Evolutionary conservation across 2,797 vertebrate species (phyloP).

Genomic region (Hydrolagus colliei): DNA sequence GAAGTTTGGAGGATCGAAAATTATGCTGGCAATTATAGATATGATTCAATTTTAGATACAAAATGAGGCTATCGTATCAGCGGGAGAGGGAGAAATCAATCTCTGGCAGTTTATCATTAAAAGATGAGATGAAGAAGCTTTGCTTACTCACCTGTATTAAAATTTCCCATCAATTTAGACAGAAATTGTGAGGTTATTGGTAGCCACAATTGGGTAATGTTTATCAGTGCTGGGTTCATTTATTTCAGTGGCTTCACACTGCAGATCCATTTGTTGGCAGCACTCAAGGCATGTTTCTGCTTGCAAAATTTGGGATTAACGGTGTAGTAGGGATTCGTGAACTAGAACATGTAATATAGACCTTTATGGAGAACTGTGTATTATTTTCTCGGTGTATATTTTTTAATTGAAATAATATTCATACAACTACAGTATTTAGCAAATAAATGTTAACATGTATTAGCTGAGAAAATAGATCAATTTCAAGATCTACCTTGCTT

Average conservation of each 20-base stretch:
- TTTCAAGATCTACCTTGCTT: too few relatives aligned
- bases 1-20: not conserved
- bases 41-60: conserved; percentile 23
- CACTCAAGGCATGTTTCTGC: not conserved
- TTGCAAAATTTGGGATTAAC: not conserved
- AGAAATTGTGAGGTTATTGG: not conserved
- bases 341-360: not conserved
- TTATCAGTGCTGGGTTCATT: not conserved
- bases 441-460: too few relatives aligned
- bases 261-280: not conserved
- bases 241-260: not conserved
- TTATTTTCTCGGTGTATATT: too few relatives aligned
- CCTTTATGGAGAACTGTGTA: too few relatives aligned
- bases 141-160: conserved; percentile 15
- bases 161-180: not conserved
- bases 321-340: not conserved
- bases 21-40: not conserved
- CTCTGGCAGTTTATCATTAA: not conserved
- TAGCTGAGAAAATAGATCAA: too few relatives aligned
- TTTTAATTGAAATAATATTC: too few relatives aligned
- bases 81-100: not conserved
- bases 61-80: not conserved
- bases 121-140: not conserved
- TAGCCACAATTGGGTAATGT: not conserved
- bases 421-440: too few relatives aligned